Base-by-base conservation (phyloP, 2,888 invertebrate genomes). In the Zaprionus obscuricornis region DNA sequence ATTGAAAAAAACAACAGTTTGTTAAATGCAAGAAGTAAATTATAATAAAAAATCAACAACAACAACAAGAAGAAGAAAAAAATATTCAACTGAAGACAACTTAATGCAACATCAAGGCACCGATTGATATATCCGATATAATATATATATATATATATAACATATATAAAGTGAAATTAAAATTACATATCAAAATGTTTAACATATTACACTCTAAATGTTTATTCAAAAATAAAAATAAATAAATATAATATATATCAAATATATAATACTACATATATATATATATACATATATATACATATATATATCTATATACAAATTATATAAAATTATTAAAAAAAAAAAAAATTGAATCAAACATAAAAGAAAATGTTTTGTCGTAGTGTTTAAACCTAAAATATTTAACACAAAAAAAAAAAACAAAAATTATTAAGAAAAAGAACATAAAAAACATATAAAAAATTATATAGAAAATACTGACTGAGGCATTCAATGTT, bases 401-500 rank as follows among this genome's bases (percentile, higher is more conserved):
- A 8, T 40, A 39, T 29, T 63, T 27, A 18, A 46, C n/a, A 34
- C 29, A 46, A 26, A 24, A 45, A 39, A 22, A 17, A 46, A 27
- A 49, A 29, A 50, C 11, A 42, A n/a, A n/a, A n/a, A n/a, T n/a
- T n/a, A n/a, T n/a, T n/a, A n/a, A n/a, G n/a, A n/a, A n/a, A n/a
- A n/a, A n/a, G n/a, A n/a, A n/a, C n/a, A n/a, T n/a, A n/a, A 16
- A 56, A 17, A 39, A 17, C 10, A 40, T 36, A 39, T 31, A 55
- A 46, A 8, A 49, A 33, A 69, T 45, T 55, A 34, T 31, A 52
- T 62, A 50, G 55, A 69, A 43, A 55, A 63, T 87, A 87, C 88
- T 86, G 86, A 82, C 86, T 86, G 88, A 84, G 88, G 88, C 87
- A 86, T 82, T 77, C 75, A 85, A 85, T 74, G 74, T 78, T 82